phyloP scores from a whole-genome alignment of 2,113 vertebrate species.

The Albula goreensis region DNA sequence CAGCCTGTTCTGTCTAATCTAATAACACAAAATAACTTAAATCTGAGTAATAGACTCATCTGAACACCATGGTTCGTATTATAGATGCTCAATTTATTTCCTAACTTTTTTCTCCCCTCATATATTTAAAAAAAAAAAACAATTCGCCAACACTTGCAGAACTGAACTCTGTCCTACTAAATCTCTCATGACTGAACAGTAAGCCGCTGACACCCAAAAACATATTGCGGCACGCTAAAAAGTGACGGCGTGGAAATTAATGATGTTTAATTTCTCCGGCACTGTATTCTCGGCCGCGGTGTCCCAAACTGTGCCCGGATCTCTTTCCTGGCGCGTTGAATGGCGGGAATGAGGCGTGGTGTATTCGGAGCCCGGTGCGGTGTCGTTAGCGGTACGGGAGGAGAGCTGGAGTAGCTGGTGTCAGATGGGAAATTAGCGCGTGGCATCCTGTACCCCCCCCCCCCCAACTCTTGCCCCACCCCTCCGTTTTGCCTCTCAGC shows the following conservation, averaged over 20 bases:
- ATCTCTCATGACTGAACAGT: background rate
- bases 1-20: background rate
- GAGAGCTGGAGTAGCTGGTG: background rate
- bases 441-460: background rate
- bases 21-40: background rate
- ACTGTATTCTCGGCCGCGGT: background rate
- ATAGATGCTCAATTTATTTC: background rate
- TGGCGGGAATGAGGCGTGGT: background rate
- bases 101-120: background rate
- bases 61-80: background rate
- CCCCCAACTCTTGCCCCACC: no score
- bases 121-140: background rate
- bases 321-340: background rate
- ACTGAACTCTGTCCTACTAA: background rate
- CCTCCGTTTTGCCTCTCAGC: background rate
- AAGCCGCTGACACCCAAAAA: background rate
- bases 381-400: background rate
- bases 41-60: background rate
- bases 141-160: background rate
- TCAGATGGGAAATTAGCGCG: background rate
- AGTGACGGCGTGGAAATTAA: background rate
- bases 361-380: background rate
- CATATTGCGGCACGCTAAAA: background rate
- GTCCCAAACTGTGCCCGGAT: background rate
- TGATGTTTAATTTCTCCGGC: background rate